Conservation (phyloP, 2,888 invertebrate species). For the Epirrita christyi region DNA sequence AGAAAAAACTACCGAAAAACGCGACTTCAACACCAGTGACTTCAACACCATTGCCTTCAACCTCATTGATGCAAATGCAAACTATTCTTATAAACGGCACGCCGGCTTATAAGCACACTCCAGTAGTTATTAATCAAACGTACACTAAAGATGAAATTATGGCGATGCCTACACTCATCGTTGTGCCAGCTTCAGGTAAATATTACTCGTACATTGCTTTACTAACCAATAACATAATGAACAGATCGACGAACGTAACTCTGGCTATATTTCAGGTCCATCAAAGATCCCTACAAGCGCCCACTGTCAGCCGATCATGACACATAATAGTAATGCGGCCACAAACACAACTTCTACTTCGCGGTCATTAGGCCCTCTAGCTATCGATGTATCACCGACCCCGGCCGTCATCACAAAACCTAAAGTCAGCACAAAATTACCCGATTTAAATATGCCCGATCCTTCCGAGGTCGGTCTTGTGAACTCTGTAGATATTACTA, state of each 20-base stretch:
- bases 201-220: constrained; percentile 12
- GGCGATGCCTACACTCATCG: constrained; percentile 82
- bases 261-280: constrained; percentile 47
- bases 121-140: constrained; percentile 40
- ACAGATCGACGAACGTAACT: constrained; percentile 11
- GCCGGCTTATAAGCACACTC: constrained; percentile 56
- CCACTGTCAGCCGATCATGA: constrained; percentile 40
- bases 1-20: constrained; percentile 49
- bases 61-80: constrained; percentile 63
- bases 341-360: constrained; percentile 38
- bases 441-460: constrained; percentile 28
- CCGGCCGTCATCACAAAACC: constrained; percentile 25
- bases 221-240: constrained; percentile 9
- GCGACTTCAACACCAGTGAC: constrained; percentile 56
- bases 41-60: not conserved
- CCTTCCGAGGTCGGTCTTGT: constrained; percentile 46
- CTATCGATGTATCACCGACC: constrained; percentile 56
- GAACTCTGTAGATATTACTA: constrained; percentile 59
- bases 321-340: constrained; percentile 38
- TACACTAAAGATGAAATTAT: constrained; percentile 78
- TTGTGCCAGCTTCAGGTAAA: constrained; percentile 71
- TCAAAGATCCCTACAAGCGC: constrained; percentile 39
- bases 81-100: constrained; percentile 72
- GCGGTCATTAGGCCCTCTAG: constrained; percentile 53
- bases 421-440: constrained; percentile 14